Evolutionary conservation across 2,797 vertebrate genomes (phyloP).

Genomic region (Florisuga fusca): DNA sequence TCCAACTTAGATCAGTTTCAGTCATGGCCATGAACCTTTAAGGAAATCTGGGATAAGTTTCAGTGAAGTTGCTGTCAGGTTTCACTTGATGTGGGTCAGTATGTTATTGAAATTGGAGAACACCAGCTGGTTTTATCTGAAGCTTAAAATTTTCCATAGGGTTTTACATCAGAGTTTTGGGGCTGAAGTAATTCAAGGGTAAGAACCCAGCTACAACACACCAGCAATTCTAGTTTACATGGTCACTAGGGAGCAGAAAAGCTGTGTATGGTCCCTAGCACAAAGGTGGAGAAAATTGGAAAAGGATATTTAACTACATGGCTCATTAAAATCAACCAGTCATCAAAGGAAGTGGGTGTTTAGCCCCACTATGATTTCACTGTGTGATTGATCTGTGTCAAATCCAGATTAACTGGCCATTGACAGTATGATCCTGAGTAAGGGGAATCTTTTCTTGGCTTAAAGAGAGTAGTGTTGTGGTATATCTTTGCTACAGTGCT

Average conservation of each 20-base stretch:
- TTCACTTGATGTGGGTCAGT: slow-evolving; percentile 28
- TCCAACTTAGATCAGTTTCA: background rate
- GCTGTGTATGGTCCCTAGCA: background rate
- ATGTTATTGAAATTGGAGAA: slow-evolving; percentile 42
- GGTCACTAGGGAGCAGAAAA: background rate
- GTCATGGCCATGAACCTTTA: slow-evolving; percentile 6
- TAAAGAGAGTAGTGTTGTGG: background rate
- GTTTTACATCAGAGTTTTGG: slow-evolving; percentile 25
- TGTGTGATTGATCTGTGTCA: background rate
- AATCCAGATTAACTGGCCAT: background rate
- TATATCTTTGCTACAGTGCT: background rate
- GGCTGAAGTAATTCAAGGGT: slow-evolving; percentile 6
- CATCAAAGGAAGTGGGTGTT: background rate
- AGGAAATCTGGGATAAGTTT: slow-evolving; percentile 16
- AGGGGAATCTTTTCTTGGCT: background rate
- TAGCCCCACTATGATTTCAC: background rate
- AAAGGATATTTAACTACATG: background rate
- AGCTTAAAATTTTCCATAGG: slow-evolving; percentile 19
- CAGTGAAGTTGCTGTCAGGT: slow-evolving; percentile 50
- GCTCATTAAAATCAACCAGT: background rate
- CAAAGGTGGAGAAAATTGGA: background rate
- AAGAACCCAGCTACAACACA: background rate
- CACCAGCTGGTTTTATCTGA: slow-evolving; percentile 25
- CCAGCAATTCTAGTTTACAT: background rate
- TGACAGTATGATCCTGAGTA: background rate